phyloP scores from a whole-genome alignment of 2,113 vertebrate species.

The Triplophysa rosa region DNA sequence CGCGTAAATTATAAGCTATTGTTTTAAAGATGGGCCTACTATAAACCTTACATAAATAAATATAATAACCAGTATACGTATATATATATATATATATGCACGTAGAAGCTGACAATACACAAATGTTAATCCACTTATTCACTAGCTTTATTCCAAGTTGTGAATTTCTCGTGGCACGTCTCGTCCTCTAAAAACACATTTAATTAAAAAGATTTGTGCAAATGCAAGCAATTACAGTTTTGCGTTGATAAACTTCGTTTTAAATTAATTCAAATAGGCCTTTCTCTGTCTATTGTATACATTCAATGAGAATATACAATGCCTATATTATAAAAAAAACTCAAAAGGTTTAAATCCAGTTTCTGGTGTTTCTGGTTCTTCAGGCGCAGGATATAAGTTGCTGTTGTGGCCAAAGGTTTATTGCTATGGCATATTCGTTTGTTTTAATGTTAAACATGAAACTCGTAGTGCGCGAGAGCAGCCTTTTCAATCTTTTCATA shows the following conservation, averaged over 20 bases:
- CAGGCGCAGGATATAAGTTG: background rate
- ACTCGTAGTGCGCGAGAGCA: background rate
- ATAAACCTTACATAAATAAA: no score
- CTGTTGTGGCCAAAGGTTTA: conserved; percentile 8
- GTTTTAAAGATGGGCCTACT: no score
- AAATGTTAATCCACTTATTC: no score
- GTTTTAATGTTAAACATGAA: conserved; percentile 15
- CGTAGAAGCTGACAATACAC: no score
- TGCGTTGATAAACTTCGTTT: background rate
- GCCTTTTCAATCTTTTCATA: no score
- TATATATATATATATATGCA: no score
- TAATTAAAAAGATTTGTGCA: background rate
- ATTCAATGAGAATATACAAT: no score
- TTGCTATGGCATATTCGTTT: background rate
- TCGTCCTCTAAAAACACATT: background rate
- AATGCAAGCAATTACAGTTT: no score
- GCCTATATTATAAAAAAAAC: no score
- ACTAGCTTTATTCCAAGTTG: no score
- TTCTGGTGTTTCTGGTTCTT: background rate
- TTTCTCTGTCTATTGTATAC: background rate
- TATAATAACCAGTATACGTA: no score
- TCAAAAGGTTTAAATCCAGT: background rate
- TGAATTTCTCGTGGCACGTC: background rate
- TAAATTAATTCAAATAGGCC: background rate
- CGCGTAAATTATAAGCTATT: no score